phyloP scores from a whole-genome alignment of 2,797 vertebrate genomes.

The Bufotes viridis region DNA sequence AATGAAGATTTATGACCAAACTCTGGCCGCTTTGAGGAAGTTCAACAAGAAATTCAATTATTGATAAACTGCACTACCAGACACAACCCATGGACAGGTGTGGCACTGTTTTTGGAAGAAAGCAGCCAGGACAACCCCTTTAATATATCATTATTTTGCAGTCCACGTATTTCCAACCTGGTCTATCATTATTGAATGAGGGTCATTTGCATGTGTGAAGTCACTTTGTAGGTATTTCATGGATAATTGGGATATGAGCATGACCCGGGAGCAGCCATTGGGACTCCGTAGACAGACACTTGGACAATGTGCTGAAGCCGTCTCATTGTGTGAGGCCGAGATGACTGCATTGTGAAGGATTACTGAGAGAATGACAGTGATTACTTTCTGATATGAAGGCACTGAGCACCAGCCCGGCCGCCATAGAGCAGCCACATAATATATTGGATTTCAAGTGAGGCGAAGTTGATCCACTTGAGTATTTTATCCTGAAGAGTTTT shows the following conservation, averaged over 20 bases:
- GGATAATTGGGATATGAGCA: not conserved
- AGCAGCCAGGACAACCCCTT: no score
- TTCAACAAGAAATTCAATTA: no score
- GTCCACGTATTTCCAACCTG: not conserved
- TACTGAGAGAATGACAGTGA: not conserved
- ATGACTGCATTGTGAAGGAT: not conserved
- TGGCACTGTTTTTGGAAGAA: no score
- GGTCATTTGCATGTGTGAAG: not conserved
- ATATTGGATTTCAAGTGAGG: not conserved
- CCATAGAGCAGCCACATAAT: not conserved
- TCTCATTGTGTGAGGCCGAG: not conserved
- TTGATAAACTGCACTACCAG: no score
- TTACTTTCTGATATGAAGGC: not conserved
- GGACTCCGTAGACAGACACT: not conserved
- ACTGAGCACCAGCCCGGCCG: not conserved
- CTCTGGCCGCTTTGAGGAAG: no score
- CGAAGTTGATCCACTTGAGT: constrained; percentile 9
- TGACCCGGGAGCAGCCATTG: not conserved
- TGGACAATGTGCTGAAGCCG: not conserved
- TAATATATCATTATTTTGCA: no score
- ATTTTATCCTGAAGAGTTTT: not conserved
- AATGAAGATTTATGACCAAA: no score
- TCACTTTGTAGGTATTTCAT: not conserved
- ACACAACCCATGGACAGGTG: no score
- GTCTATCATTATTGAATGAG: not conserved